phyloP scores from a whole-genome alignment of 2,113 vertebrate genomes.

The Ceyx margarethae region DNA sequence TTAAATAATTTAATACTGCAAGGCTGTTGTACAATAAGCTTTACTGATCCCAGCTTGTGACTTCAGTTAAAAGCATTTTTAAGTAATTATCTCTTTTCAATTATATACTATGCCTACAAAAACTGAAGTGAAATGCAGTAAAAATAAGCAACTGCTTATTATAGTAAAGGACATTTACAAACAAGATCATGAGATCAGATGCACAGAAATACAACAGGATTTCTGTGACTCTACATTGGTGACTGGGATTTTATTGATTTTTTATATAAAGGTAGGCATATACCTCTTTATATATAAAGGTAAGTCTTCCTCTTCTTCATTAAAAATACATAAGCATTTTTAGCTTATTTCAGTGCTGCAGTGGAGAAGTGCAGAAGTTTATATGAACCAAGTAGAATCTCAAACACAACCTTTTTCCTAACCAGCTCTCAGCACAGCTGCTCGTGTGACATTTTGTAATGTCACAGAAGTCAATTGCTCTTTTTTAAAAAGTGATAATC shows the following conservation, averaged over 20 bases:
- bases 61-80: not conserved
- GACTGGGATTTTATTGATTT: not conserved
- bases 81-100: not conserved
- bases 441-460: constrained; percentile 50
- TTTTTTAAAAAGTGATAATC: constrained; percentile 31
- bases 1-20: not conserved
- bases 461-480: constrained; percentile 27
- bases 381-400: not conserved
- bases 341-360: not conserved
- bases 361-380: not conserved
- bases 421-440: constrained; percentile 17
- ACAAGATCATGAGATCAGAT: not conserved
- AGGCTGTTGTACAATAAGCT: not conserved
- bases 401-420: not conserved
- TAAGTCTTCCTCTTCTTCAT: not conserved
- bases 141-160: not conserved
- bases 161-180: not conserved
- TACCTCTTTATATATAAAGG: not conserved
- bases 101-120: not conserved
- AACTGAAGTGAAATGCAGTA: not conserved
- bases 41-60: not conserved
- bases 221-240: not conserved
- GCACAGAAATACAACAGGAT: not conserved
- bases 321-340: not conserved
- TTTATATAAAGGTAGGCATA: not conserved